These are phyloP conservation scores for Sebastes reedi DNA, from an alignment of 2,797 vertebrate genomes.

Conservation along the genomic window DNA sequence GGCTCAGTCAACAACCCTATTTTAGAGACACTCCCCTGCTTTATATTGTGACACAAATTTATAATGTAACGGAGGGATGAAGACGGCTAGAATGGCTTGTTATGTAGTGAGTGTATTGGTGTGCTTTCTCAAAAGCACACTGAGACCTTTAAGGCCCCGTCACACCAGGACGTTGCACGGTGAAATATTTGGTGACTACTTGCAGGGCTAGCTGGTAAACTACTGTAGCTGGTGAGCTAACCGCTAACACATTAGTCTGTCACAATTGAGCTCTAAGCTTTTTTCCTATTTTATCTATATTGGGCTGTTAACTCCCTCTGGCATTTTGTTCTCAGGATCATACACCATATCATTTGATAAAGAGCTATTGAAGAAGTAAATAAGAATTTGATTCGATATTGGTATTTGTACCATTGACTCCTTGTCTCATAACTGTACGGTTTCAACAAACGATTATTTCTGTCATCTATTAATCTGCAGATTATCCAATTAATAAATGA, in stretches of 20 bases:
- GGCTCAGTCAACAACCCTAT: slow-evolving; percentile 51
- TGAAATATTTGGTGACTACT: neutral
- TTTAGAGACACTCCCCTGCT: slow-evolving; percentile 45
- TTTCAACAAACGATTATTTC: neutral
- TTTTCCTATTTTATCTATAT: neutral
- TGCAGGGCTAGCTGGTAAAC: neutral
- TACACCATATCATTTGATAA: neutral
- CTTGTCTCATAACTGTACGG: neutral
- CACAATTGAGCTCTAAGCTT: neutral
- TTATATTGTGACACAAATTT: neutral
- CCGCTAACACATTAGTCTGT: neutral
- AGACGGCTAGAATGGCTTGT: neutral
- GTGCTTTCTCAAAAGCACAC: neutral
- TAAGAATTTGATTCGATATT: neutral
- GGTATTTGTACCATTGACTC: neutral
- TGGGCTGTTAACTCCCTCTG: neutral
- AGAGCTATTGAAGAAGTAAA: neutral
- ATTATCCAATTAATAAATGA: neutral
- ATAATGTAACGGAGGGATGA: neutral
- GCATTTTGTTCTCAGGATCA: neutral
- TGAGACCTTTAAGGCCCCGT: neutral
- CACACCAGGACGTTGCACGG: neutral
- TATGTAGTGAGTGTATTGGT: neutral
- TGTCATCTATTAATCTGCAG: neutral
- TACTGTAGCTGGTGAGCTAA: neutral